phyloP scores from a whole-genome alignment of 2,797 vertebrate species.

The Argya squamiceps region DNA sequence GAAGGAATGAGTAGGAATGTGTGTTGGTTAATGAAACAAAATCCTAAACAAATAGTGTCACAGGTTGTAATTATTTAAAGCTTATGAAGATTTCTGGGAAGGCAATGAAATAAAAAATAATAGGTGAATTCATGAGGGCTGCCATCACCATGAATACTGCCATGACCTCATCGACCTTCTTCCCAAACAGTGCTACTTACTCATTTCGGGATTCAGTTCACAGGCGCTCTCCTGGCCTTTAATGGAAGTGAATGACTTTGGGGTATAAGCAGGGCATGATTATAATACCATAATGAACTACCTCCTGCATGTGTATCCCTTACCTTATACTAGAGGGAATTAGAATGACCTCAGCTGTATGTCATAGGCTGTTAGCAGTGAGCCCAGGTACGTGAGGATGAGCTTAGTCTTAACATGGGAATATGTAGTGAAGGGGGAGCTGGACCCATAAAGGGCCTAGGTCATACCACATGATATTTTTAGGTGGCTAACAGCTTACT shows the following conservation, averaged over 20 bases:
- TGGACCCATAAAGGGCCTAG: not conserved
- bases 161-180: constrained; percentile 46
- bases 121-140: constrained; percentile 32
- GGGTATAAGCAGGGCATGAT: constrained; percentile 58
- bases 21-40: not conserved
- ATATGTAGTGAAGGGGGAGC: not conserved
- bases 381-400: not conserved
- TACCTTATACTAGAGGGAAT: constrained; percentile 39
- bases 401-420: not conserved
- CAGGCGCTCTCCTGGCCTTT: constrained; percentile 34
- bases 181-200: constrained; percentile 43
- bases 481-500: not conserved
- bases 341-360: constrained; percentile 45
- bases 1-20: not conserved
- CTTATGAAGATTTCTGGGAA: constrained; percentile 22
- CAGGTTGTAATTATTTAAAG: constrained; percentile 39
- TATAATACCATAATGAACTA: constrained; percentile 69
- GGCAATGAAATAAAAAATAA: constrained; percentile 40
- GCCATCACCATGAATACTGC: constrained; percentile 31
- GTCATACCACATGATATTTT: not conserved
- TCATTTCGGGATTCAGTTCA: constrained; percentile 51
- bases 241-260: constrained; percentile 55
- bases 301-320: constrained; percentile 16
- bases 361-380: constrained; percentile 38
- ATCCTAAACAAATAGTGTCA: constrained; percentile 40